A percentile compares a stretch with the other conserved stretches of the same genome.
phyloP scores from a whole-genome alignment of 2,113 vertebrate species.

The Pandion haliaetus region DNA sequence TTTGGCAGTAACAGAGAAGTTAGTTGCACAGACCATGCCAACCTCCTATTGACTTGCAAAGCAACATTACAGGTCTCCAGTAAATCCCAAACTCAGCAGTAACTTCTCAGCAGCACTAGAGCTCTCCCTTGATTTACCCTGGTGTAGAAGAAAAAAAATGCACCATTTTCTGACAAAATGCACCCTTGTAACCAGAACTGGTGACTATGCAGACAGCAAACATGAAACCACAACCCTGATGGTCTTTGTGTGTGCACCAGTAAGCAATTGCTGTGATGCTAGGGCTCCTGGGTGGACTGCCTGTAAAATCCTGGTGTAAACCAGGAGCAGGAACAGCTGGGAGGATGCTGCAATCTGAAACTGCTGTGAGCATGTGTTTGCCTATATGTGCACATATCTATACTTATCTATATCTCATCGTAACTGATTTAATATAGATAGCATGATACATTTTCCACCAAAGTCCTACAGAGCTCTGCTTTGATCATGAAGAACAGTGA shows the following conservation, averaged over 20 bases:
- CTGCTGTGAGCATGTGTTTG: neutral
- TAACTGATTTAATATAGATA: neutral
- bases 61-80: neutral
- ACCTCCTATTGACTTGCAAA: neutral
- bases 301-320: neutral
- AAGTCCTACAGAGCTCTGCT: neutral
- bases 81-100: neutral
- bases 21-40: neutral
- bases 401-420: neutral
- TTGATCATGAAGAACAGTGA: neutral
- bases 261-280: neutral
- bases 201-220: neutral
- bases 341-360: neutral
- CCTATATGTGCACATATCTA: neutral
- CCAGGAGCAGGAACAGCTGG: neutral
- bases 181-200: neutral
- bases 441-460: neutral
- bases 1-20: neutral
- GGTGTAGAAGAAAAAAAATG: neutral
- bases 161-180: neutral
- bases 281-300: neutral
- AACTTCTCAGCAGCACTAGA: neutral
- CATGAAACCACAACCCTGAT: neutral
- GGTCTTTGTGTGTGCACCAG: neutral
- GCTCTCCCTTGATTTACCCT: neutral